Base-by-base conservation (phyloP, 2,113 vertebrate genomes). In the Oncorhynchus masou region DNA sequence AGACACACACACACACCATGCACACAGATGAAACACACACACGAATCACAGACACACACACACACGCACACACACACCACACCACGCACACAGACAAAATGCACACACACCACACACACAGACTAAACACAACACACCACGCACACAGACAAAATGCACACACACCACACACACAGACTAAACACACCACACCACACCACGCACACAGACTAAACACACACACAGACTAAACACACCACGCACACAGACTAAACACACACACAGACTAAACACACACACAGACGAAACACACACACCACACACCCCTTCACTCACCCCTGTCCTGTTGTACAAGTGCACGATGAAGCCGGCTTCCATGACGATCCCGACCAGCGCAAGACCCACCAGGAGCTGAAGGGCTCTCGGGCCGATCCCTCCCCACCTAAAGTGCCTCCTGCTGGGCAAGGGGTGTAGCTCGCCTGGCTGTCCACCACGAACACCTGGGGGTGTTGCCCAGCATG, bases 391-490 rank as follows among this genome's bases (percentile, higher is more conserved):
- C 4, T 80, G 67, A 19, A 90, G 74, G 3, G 83, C 24, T 54
- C 48, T 86, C 19, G 74, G 81, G 15, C 76, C 11, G 0, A 5
- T 49, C 59, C 25, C 54, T 9, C 31, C 34, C 84, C 85, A 79
- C 24, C 62, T 71, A 0, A 15, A 54, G 51, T 66, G 82, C 73
- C 16, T 86, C 16, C 2, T 4, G 1, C 12, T 3, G 9, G 88
- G 81, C 49, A 74, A 1, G 0, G 73, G 13, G 57, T 4, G 19
- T 74, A 81, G 68, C 29, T 74, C 2, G 83, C 84, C 16, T 83
- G 88, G 51, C 78, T 89, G 81, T 92, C 91, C 68, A 92, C 88
- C 71, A 92, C 90, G 78, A 92, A 92, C 70, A 92, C 87, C 76
- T 92, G 89, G 2, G 92, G 92, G 16, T 34, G 57, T 60, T 69